phyloP scores from a whole-genome alignment of 1,140 invertebrate genomes.

The Helicoverpa zea region DNA sequence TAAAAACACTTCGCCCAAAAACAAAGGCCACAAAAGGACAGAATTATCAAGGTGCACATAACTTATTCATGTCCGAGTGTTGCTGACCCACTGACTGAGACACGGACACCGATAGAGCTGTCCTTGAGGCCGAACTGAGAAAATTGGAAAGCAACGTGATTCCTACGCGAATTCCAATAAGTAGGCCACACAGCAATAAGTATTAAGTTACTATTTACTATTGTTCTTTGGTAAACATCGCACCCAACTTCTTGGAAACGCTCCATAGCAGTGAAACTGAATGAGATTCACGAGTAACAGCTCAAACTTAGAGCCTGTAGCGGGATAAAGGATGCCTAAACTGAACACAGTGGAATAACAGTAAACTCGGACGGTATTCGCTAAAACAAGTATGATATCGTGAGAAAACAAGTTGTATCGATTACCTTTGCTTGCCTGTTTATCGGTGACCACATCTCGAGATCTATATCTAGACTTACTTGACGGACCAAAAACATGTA shows the following conservation, averaged over 20 bases:
- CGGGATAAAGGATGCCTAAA: slow-evolving; percentile 32
- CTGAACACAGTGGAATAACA: slow-evolving; percentile 26
- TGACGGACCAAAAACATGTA: slow-evolving; percentile 68
- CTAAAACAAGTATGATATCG: slow-evolving; percentile 42
- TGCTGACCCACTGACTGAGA: slow-evolving; percentile 24
- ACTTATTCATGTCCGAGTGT: slow-evolving; percentile 35
- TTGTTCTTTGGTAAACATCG: slow-evolving; percentile 47
- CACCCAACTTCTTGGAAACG: slow-evolving; percentile 28
- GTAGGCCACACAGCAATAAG: slow-evolving; percentile 28
- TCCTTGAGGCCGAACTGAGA: slow-evolving; percentile 37
- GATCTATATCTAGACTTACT: slow-evolving; percentile 76
- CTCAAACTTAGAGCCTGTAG: slow-evolving; percentile 14
- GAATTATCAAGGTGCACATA: slow-evolving; percentile 23
- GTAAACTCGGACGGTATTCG: slow-evolving; percentile 46
- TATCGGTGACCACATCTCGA: slow-evolving; percentile 55
- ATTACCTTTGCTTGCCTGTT: slow-evolving; percentile 50
- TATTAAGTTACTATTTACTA: slow-evolving; percentile 48
- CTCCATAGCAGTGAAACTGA: slow-evolving; percentile 34
- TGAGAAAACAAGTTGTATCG: slow-evolving; percentile 52
- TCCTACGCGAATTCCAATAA: slow-evolving; percentile 44
- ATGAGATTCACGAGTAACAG: slow-evolving; percentile 12
- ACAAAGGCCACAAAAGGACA: slow-evolving; percentile 12
- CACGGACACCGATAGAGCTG: slow-evolving; percentile 33
- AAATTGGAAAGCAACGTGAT: slow-evolving; percentile 41
- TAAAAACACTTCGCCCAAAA: neutral